Conservation (phyloP, 2,888 invertebrate genomes). For the Eupithecia insigniata region DNA sequence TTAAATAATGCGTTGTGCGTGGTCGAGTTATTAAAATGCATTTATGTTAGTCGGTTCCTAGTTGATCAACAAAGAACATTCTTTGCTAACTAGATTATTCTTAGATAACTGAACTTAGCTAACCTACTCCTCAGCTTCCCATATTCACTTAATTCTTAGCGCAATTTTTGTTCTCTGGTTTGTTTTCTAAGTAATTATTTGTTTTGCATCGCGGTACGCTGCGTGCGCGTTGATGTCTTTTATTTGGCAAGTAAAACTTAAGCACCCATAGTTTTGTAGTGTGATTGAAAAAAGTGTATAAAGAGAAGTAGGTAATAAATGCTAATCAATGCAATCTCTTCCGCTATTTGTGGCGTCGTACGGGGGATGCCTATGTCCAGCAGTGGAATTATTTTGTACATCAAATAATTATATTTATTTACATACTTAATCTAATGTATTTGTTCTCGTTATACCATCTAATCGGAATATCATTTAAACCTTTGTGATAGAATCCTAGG, state of each 20-base stretch:
- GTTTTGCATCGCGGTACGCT: not conserved
- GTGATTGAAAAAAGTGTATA: not conserved
- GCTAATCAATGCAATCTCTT: too few species aligned
- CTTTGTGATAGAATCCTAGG: too few species aligned
- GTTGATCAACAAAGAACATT: conserved; percentile 1
- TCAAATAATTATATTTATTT: too few species aligned
- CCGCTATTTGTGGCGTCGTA: too few species aligned
- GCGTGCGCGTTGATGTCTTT: conserved; percentile 12
- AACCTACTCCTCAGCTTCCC: not conserved
- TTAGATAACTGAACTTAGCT: not conserved
- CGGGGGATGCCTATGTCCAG: too few species aligned
- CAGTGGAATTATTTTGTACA: too few species aligned
- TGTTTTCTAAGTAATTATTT: too few species aligned
- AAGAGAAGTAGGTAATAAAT: not conserved
- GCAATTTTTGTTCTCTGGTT: not conserved
- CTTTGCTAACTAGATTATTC: not conserved
- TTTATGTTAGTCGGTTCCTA: not conserved
- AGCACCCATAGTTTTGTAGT: not conserved
- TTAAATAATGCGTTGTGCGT: not conserved
- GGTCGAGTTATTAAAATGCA: not conserved
- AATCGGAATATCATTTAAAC: too few species aligned
- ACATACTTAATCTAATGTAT: too few species aligned
- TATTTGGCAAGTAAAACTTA: not conserved
- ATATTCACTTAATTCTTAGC: not conserved
- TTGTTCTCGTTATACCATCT: too few species aligned